These are phyloP conservation scores for Menidia menidia DNA, from an alignment of 2,797 vertebrate genomes.

Conservation along the genomic window DNA sequence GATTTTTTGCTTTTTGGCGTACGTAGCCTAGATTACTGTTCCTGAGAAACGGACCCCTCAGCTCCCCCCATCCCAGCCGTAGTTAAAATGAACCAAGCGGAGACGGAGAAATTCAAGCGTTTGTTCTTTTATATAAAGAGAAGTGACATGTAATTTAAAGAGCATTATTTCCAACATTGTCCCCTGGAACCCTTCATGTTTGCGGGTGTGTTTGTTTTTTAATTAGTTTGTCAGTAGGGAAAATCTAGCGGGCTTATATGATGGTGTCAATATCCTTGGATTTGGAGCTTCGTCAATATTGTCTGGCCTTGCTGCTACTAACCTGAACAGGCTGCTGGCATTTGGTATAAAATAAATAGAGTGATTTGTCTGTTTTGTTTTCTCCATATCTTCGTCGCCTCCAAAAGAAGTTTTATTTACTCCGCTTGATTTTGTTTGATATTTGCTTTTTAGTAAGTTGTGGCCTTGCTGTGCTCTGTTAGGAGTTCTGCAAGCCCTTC, in stretches of 20 bases:
- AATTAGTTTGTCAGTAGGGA: slow-evolving; percentile 84
- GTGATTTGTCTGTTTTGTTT: slow-evolving; percentile 87
- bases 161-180: slow-evolving; percentile 84
- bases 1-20: slow-evolving; percentile 74
- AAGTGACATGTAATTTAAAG: slow-evolving; percentile 84
- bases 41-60: slow-evolving; percentile 76
- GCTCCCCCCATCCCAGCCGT: slow-evolving; percentile 53
- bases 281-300: slow-evolving; percentile 86
- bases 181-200: slow-evolving; percentile 83
- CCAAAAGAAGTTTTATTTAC: slow-evolving; percentile 84
- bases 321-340: slow-evolving; percentile 85
- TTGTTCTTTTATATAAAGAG: slow-evolving; percentile 74
- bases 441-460: slow-evolving; percentile 76
- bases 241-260: slow-evolving; percentile 79
- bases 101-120: slow-evolving; percentile 66
- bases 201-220: slow-evolving; percentile 85
- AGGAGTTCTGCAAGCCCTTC: slow-evolving; percentile 51
- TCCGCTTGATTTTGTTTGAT: slow-evolving; percentile 81
- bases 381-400: slow-evolving; percentile 74
- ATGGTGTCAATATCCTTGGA: slow-evolving; percentile 85
- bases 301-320: slow-evolving; percentile 79
- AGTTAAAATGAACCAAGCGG: slow-evolving; percentile 62
- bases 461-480: slow-evolving; percentile 59
- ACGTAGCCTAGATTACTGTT: slow-evolving; percentile 75
- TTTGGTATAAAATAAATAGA: slow-evolving; percentile 88